Conservation (phyloP, 2,797 vertebrate genomes). For the Malurus leucopterus region DNA sequence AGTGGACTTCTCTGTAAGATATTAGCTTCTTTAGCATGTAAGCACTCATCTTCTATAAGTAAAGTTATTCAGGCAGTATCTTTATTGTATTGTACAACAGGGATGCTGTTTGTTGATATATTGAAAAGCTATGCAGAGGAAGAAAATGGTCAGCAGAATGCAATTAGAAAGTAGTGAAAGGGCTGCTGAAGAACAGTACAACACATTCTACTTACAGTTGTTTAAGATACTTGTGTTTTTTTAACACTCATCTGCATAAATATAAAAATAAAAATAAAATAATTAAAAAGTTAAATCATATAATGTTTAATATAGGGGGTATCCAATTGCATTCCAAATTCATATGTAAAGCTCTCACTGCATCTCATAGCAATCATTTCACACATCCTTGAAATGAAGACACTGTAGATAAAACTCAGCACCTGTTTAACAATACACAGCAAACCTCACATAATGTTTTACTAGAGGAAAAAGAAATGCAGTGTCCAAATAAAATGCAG, state of each 20-base stretch:
- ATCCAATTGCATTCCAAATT: background rate
- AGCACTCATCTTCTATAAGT: background rate
- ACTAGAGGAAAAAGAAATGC: background rate
- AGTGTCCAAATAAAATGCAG: background rate
- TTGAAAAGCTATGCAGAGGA: background rate
- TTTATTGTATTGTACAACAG: background rate
- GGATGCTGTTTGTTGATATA: background rate
- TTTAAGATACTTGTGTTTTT: background rate
- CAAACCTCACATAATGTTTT: background rate
- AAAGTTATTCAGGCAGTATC: background rate
- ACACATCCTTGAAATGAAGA: background rate
- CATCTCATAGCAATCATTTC: background rate
- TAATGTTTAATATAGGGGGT: background rate
- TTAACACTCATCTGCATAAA: background rate
- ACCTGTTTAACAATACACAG: background rate
- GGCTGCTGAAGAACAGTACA: background rate
- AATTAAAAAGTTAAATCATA: background rate
- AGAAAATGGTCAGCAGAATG: background rate
- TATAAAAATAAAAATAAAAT: background rate
- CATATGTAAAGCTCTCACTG: background rate
- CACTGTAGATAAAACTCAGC: background rate
- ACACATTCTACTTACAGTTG: background rate
- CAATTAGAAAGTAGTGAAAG: background rate
- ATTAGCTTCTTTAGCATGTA: background rate
- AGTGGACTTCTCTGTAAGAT: background rate